Percentiles rank a stretch among this genome's conserved stretches.
These are phyloP conservation scores for Phragmatobia fuliginosa DNA, from an alignment of 2,888 invertebrate species.

Conservation along the genomic window DNA sequence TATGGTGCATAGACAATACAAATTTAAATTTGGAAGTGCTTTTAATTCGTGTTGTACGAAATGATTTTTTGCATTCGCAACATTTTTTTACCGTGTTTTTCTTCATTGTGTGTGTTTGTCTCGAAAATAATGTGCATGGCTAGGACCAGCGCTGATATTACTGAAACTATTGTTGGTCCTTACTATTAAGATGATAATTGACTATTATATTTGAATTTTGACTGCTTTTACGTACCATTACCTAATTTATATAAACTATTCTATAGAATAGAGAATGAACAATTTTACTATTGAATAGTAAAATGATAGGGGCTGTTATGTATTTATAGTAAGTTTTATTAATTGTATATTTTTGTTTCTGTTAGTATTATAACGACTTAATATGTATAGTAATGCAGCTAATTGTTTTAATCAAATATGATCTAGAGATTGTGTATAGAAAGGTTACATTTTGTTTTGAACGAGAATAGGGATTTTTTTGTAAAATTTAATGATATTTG, in stretches of 20 bases:
- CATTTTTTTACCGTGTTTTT: background rate
- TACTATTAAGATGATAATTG: slow-evolving; percentile 42
- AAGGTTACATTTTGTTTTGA: slow-evolving; percentile 2
- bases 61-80: background rate
- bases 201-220: slow-evolving; percentile 68
- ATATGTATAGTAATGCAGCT: slow-evolving; percentile 49
- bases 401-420: slow-evolving; percentile 34
- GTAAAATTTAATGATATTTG: slow-evolving; percentile 44
- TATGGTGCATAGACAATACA: slow-evolving; percentile 34
- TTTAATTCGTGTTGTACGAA: background rate
- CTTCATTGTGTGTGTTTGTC: background rate
- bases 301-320: slow-evolving; percentile 83
- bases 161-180: slow-evolving; percentile 42
- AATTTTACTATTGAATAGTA: slow-evolving; percentile 84
- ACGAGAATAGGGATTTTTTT: slow-evolving; percentile 18
- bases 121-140: slow-evolving; percentile 38
- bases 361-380: slow-evolving; percentile 55
- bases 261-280: slow-evolving; percentile 71
- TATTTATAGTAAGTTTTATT: slow-evolving; percentile 75
- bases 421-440: slow-evolving; percentile 30
- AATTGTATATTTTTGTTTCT: slow-evolving; percentile 82
- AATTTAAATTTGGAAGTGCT: background rate
- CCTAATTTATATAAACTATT: slow-evolving; percentile 69
- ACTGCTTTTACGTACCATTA: slow-evolving; percentile 78
- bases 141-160: slow-evolving; percentile 31